Percentiles rank a stretch among this genome's conserved stretches.
These are phyloP conservation scores for Brenthis daphne DNA, from an alignment of 2,888 invertebrate species.

Conservation along the genomic window DNA sequence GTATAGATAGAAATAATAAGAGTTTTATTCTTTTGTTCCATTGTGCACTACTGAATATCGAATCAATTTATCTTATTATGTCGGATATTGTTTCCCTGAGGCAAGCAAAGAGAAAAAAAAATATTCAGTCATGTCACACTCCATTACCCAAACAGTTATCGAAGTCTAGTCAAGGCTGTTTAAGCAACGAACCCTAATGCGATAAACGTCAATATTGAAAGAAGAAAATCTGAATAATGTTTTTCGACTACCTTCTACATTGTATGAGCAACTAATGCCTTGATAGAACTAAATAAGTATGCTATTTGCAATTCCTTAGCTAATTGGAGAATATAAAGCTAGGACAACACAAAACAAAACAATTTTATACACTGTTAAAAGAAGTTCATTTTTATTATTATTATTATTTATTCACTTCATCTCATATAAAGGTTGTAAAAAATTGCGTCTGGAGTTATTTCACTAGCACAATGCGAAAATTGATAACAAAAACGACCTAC, in stretches of 20 bases:
- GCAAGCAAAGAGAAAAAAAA: constrained; percentile 6
- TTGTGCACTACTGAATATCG: background rate
- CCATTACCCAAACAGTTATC: constrained; percentile 20
- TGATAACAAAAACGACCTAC: constrained; percentile 73
- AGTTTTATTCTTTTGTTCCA: no score
- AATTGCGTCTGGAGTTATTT: constrained; percentile 56
- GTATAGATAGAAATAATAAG: no score
- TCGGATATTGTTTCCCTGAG: constrained; percentile 12
- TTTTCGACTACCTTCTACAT: background rate
- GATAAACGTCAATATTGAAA: constrained; percentile 9
- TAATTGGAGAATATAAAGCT: background rate
- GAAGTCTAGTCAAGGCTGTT: constrained; percentile 7
- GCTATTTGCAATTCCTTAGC: no score
- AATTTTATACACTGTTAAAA: background rate
- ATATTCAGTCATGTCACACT: constrained; percentile 21
- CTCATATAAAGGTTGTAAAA: constrained; percentile 43
- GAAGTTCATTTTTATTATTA: constrained; percentile 22
- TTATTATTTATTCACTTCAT: constrained; percentile 39
- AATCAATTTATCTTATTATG: constrained; percentile 10
- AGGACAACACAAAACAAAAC: background rate
- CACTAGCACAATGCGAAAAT: constrained; percentile 68
- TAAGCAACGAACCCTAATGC: constrained; percentile 16
- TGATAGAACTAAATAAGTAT: no score
- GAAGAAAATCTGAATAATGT: constrained; percentile 9
- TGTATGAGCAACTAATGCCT: background rate